Percentiles rank a stretch among this genome's conserved stretches.
Conservation (phyloP, 2,888 invertebrate species). For the Mesorhabditis sp. region DNA sequence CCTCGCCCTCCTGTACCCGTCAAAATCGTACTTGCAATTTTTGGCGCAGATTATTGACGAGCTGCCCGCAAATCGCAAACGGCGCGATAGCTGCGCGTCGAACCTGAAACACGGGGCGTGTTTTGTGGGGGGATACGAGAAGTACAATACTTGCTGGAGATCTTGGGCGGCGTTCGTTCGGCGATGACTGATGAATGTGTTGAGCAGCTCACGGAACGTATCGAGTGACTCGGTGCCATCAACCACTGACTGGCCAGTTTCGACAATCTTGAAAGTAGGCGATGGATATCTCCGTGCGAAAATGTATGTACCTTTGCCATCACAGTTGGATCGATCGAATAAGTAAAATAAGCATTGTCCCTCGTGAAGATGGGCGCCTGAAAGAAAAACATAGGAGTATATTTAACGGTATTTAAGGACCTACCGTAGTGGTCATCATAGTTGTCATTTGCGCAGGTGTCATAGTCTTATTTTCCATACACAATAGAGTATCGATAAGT, state of each 20-base stretch:
- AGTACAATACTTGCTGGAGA: too few species aligned
- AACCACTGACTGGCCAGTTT: background rate
- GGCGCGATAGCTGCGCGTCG: conserved; percentile 46
- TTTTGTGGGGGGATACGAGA: too few species aligned
- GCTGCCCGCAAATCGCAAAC: conserved; percentile 47
- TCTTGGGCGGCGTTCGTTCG: too few species aligned
- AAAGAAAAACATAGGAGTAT: background rate
- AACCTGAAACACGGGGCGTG: conserved; percentile 15
- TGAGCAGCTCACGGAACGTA: background rate
- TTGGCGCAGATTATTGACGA: conserved; percentile 44
- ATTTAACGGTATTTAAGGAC: background rate
- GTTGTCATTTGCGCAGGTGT: background rate
- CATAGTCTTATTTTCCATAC: conserved; percentile 19
- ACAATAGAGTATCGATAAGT: conserved; percentile 16
- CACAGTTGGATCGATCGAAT: background rate
- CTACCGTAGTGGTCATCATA: background rate
- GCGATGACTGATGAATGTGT: background rate
- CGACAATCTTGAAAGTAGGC: background rate
- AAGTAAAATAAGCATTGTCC: background rate
- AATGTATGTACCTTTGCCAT: background rate
- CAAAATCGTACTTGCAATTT: background rate
- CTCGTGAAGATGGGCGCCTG: background rate
- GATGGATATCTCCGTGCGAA: background rate
- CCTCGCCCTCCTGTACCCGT: too few species aligned
- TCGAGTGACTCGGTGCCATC: background rate